These are phyloP conservation scores for Pecten maximus DNA, from an alignment of 2,888 invertebrate genomes.

Conservation along the genomic window DNA sequence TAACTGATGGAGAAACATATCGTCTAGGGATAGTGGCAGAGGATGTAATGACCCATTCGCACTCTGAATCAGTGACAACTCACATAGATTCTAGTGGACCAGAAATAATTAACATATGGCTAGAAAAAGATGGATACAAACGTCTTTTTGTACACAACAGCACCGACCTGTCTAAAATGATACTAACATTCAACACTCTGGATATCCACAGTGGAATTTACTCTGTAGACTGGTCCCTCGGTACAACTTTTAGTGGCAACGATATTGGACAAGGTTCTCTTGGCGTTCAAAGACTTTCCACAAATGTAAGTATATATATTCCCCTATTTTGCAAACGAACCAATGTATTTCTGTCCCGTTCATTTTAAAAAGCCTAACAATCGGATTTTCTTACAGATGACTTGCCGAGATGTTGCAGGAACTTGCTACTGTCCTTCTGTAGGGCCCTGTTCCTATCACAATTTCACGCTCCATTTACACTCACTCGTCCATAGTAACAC, in stretches of 20 bases:
- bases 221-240: constrained; percentile 48
- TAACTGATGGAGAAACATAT: constrained; percentile 61
- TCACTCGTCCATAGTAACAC: constrained; percentile 50
- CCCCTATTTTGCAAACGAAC: neutral
- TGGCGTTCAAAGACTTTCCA: neutral
- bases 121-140: constrained; percentile 58
- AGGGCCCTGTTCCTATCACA: constrained; percentile 58
- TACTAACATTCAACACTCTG: constrained; percentile 58
- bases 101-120: constrained; percentile 58
- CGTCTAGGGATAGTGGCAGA: constrained; percentile 53
- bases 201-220: constrained; percentile 68
- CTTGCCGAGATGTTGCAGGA: constrained; percentile 26
- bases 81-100: constrained; percentile 63
- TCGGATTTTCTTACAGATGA: constrained; percentile 45
- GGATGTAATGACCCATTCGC: constrained; percentile 60
- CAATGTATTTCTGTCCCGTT: neutral
- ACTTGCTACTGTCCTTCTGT: constrained; percentile 63
- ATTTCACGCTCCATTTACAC: constrained; percentile 55
- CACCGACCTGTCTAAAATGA: constrained; percentile 63
- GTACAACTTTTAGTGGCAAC: constrained; percentile 27
- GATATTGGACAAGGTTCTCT: constrained; percentile 44
- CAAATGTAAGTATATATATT: neutral
- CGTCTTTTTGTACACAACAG: constrained; percentile 61
- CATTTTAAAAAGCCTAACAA: neutral
- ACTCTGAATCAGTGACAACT: constrained; percentile 54